Evolutionary conservation across 1,140 invertebrate species (phyloP), one percentile per base, ranked within the genome.

Genomic region (Holotrichia oblita): DNA sequence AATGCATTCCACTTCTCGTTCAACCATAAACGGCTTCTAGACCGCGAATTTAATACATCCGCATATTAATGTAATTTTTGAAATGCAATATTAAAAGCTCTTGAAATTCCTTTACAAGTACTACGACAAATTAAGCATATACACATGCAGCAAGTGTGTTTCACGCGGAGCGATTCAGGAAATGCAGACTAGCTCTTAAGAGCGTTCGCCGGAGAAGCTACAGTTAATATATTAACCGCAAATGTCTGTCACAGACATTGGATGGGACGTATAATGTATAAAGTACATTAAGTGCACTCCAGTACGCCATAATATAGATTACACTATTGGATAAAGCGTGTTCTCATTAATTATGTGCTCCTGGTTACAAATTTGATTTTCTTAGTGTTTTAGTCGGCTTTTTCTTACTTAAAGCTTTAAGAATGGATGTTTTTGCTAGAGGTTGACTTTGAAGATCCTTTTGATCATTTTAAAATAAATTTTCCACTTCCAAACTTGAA

Each of bases 151-250:
- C 3, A 17, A 17, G 17, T 20, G 61, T 10, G 61, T 14, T 20
- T 64, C 10, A 64, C 24, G 61, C 22, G 24, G 22, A 64, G 22
- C 9, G 22, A 22, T 64, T 64, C 9, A 27, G 0, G 61, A 17
- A 64, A 12, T 22, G 3, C 17, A 64, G 17, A 9, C 20, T 14
- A 64, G 61, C 61, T 64, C 61, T 64, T 22, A 64, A 22, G 61
- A 64, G 3, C 61, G 61, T 27, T 20, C 17, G 7, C 61, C 7
- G 20, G 61, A 22, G 24, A 27, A 17, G 61, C 20, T 27, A 64
- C 61, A 64, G 61, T 64, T 64, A 64, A 64, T 64, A 64, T 64
- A 22, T 64, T 64, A 64, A 64, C n/a, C 61, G 61, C 61, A 12
- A 64, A 64, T 27, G 61, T 64, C 61, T 48, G 61, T 64, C 61